These are phyloP conservation scores for Orycteropus afer DNA, from an alignment of 2,113 vertebrate species.

Conservation along the genomic window DNA sequence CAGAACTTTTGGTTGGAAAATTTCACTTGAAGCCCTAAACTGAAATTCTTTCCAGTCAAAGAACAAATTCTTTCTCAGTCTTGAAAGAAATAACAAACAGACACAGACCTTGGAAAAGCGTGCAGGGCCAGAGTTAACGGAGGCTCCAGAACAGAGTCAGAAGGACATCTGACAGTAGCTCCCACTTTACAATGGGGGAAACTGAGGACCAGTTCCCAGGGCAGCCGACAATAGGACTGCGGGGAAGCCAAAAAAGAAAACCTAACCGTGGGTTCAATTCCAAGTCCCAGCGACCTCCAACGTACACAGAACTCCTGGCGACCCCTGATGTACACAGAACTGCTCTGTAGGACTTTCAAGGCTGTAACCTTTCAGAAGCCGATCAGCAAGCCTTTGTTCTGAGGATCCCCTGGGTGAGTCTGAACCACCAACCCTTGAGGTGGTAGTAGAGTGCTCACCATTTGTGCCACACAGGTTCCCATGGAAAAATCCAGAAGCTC, in stretches of 20 bases:
- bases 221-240: neutral
- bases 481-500: neutral
- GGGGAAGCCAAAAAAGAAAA: neutral
- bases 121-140: neutral
- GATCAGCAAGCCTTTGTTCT: too few relatives aligned
- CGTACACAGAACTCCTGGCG: neutral
- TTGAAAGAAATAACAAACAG: constrained; percentile 27
- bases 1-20: constrained; percentile 30
- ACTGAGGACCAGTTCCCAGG: neutral
- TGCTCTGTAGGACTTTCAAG: too few relatives aligned
- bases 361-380: too few relatives aligned
- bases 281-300: neutral
- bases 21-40: constrained; percentile 26
- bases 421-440: too few relatives aligned
- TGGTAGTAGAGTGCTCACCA: too few relatives aligned
- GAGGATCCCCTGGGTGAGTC: too few relatives aligned
- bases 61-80: neutral
- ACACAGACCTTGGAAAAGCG: neutral
- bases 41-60: constrained; percentile 36
- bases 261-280: neutral
- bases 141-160: neutral
- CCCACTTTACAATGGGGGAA: neutral
- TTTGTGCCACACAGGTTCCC: too few relatives aligned
- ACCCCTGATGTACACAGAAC: too few relatives aligned
- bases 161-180: neutral